A percentile compares a stretch with the other conserved stretches of the same genome.
Conservation (phyloP, 1,140 invertebrate genomes). For the Drosophila nasuta region DNA sequence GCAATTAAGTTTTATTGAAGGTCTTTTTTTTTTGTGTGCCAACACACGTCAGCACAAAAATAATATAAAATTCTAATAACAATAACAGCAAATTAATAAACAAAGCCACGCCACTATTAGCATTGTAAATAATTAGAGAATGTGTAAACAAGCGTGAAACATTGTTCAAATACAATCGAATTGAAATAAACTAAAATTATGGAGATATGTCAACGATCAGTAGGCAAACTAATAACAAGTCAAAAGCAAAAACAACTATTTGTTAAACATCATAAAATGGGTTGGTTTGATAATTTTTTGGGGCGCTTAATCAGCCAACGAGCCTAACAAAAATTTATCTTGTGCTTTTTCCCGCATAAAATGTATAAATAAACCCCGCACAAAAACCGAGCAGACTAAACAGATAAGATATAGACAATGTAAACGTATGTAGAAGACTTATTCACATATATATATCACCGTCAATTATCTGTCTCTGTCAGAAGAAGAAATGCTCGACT, state of each 20-base stretch:
- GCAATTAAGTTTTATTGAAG: neutral
- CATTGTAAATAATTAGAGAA: neutral
- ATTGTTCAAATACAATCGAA: constrained; percentile 2
- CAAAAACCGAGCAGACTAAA: neutral
- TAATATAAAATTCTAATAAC: neutral
- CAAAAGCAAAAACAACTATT: neutral
- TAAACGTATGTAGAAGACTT: neutral
- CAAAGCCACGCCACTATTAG: neutral
- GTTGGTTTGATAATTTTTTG: too few species aligned
- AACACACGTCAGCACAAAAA: neutral
- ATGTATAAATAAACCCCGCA: neutral
- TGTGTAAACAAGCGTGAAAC: constrained; percentile 1
- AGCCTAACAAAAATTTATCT: constrained; percentile 1
- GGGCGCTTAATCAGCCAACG: too few species aligned
- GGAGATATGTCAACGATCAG: neutral
- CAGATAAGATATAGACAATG: constrained; percentile 8
- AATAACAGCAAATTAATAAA: neutral
- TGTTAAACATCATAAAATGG: neutral
- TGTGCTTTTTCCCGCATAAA: neutral
- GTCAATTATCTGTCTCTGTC: constrained; percentile 14
- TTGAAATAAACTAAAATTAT: neutral
- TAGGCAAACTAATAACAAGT: neutral
- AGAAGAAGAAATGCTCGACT: constrained; percentile 13
- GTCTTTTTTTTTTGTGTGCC: neutral
- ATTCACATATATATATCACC: neutral